phyloP scores from a whole-genome alignment of 1,140 invertebrate species.

The Probaryconus sp. region DNA sequence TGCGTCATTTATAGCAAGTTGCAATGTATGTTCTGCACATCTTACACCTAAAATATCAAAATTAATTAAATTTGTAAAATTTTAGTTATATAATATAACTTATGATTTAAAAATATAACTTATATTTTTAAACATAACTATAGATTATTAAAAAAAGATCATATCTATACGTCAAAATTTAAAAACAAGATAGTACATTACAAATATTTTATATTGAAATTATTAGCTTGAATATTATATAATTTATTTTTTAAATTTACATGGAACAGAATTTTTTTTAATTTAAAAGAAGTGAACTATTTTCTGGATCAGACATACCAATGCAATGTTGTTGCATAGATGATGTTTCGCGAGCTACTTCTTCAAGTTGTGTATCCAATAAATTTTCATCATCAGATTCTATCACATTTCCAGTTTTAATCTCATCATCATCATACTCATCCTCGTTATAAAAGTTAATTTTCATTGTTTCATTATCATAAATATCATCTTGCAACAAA shows the following conservation, averaged over 20 bases:
- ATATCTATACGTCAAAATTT: too few species aligned
- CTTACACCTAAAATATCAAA: slow-evolving; percentile 13
- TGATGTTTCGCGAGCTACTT: too few species aligned
- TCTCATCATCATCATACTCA: background rate
- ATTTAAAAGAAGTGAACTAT: too few species aligned
- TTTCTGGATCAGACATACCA: background rate
- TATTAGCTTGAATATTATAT: too few species aligned
- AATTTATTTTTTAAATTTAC: too few species aligned
- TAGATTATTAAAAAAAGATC: too few species aligned
- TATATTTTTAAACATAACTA: background rate
- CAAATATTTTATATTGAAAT: too few species aligned
- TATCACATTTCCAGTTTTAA: background rate
- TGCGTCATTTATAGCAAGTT: background rate
- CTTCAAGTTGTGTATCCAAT: too few species aligned
- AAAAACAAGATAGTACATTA: too few species aligned
- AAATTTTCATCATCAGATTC: background rate
- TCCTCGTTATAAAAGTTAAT: background rate
- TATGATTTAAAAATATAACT: background rate
- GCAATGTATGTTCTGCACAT: slow-evolving; percentile 23
- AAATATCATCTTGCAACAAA: background rate
- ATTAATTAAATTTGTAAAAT: background rate
- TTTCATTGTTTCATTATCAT: background rate
- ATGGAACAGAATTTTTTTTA: too few species aligned
- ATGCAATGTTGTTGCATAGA: background rate
- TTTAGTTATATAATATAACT: background rate